Evolutionary conservation across 1,140 invertebrate genomes (phyloP).

Genomic region (Scaptodrosophila lebanonensis): DNA sequence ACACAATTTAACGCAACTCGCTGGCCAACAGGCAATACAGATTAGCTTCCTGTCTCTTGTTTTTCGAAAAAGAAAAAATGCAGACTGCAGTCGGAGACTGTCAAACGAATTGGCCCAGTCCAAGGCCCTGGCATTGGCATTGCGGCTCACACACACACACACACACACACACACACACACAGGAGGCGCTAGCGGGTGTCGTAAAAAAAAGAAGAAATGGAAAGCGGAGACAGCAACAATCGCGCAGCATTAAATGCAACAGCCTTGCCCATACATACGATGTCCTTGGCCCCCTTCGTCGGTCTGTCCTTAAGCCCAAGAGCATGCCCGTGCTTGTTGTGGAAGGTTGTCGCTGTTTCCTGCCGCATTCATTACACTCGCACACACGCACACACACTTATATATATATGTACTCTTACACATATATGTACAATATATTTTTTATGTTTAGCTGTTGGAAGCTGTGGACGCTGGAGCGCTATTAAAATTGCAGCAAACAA

Average conservation of each 20-base stretch:
- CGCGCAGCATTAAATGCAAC: constrained; percentile 28
- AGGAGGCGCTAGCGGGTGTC: not conserved
- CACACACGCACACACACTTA: no score
- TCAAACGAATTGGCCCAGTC: constrained; percentile 29
- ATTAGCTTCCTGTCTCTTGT: no score
- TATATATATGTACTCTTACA: no score
- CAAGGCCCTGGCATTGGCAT: constrained; percentile 48
- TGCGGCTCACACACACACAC: constrained; percentile 32
- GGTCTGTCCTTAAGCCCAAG: constrained; percentile 32
- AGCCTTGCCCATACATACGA: constrained; percentile 28
- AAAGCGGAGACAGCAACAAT: constrained; percentile 1
- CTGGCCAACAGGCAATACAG: no score
- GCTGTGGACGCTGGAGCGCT: no score
- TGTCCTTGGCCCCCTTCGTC: constrained; percentile 41
- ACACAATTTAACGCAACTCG: no score
- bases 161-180: constrained; percentile 48
- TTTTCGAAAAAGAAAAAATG: no score
- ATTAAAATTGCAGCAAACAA: no score
- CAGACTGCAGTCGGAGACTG: constrained; percentile 2
- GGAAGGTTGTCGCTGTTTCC: no score
- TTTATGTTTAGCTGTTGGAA: no score
- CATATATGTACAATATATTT: no score
- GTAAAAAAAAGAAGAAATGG: not conserved
- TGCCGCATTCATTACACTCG: constrained; percentile 44
- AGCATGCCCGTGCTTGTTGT: no score